Evolutionary conservation across 2,113 vertebrate genomes (phyloP), one percentile per base, ranked within the genome.

Genomic region (Neodon shergylaensis): DNA sequence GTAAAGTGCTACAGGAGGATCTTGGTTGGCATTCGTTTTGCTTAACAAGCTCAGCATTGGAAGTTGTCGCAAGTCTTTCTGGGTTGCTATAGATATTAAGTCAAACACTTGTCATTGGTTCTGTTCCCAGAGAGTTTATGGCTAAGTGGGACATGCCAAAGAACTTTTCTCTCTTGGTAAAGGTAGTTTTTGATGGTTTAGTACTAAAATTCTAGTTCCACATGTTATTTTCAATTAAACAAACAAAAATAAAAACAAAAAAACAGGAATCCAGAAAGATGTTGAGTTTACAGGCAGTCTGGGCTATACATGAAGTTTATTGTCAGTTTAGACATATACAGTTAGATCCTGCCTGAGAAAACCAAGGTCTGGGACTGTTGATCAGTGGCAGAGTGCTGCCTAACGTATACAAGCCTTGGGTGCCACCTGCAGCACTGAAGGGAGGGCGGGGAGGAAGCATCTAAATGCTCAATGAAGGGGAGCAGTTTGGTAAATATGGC

Each of bases 181-280:
- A 83, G 42, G 70, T 72, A 61, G 68, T 66, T 94, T 70, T 76
- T 52, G 73, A 91, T 84, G 44, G 77, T 36, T 65, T 72, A 72
- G 52, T 44, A 10, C 22, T n/a, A 10, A 33, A 82, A 77, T 2
- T 49, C 39, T 42, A 81, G 58, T 91, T 8, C 24, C 12, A 31
- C 39, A 12, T n/a, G 26, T 81, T 93, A 54, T 88, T 90, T 95
- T 95, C 28, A 36, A 22, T n/a, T 54, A 72, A 94, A n/a, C 68
- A 70, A 92, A 68, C 36, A n/a, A 33, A n/a, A 47, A 21, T 5
- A 16, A 63, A 39, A 42, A 31, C 54, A 88, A 22, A 44, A 44
- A 47, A 44, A 1, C 47, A 78, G 1, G 83, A 66, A 49, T 5
- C 44, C 42, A 47, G 83, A 3, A 68, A 65, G 83, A 36, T 47